Base-by-base conservation (phyloP, 2,113 vertebrate genomes). In the Aix galericulata region DNA sequence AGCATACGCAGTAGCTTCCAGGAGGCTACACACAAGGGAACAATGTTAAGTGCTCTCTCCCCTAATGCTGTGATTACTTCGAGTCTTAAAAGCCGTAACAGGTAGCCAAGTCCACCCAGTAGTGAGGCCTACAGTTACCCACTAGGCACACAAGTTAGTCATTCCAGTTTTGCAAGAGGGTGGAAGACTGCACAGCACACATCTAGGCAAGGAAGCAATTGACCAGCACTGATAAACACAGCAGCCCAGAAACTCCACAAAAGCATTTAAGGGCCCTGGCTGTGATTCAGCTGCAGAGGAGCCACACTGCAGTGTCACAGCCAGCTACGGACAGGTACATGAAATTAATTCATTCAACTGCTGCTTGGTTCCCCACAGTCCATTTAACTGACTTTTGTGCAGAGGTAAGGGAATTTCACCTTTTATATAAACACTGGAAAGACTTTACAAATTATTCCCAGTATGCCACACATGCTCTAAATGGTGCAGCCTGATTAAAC, bases 371-470 rank as follows among this genome's bases (percentile, higher is more conserved):
- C 93, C 93, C 95, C 58, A 46, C 90, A 96, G 95, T 34, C 86
- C 96, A 79, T 93, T 96, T 96, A 96, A 83, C 88, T 92, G 92
- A 95, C 73, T 96, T 94, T 90, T 53, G 38, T 46, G 52, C 0
- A 0, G 94, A 82, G 88, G n/a, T 86, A 86, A 59, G 95, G 95
- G 94, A 97, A 96, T 97, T 96, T 96, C 95, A 97, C 94, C 86
- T 96, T 86, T 92, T 91, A 88, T 86, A 84, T 25, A 83, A 88
- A 96, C 91, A 80, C 90, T 95, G 94, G 88, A 95, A 96, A 92
- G 80, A 73, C 36, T 88, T 94, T 82, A 94, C 94, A 96, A 94
- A 94, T 96, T 95, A 96, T 91, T 95, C 95, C 95, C 94, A 93
- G 74, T 76, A 92, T 71, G 55, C 92, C 95, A 96, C 93, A 94